A percentile compares a stretch with the other conserved stretches of the same genome.
Conservation (phyloP, 2,113 vertebrate species). For the Aix galericulata region DNA sequence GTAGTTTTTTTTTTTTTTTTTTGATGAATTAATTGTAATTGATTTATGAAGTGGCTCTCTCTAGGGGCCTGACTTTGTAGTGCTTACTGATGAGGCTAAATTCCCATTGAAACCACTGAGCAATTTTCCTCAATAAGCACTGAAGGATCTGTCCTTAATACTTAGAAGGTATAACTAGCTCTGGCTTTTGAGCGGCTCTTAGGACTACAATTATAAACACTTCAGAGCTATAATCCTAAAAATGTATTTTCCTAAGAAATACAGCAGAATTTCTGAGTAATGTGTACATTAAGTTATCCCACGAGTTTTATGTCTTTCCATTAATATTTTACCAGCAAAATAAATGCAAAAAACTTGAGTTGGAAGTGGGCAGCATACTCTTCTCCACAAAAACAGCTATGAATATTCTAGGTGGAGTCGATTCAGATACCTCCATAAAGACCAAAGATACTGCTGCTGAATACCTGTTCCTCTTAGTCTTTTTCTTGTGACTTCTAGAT, state of each 20-base stretch:
- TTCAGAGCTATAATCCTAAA: conserved; percentile 4
- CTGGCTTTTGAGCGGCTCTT: not conserved
- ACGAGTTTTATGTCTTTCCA: not conserved
- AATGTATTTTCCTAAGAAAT: conserved; percentile 14
- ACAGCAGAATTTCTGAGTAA: not conserved
- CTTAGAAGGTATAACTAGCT: not conserved
- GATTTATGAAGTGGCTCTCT: conserved; percentile 54
- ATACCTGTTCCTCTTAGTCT: not conserved
- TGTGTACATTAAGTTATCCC: not conserved
- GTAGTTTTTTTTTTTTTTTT: not conserved
- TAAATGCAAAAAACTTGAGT: not conserved
- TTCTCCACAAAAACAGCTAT: not conserved
- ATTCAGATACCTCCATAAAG: not conserved
- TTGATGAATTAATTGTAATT: conserved; percentile 57
- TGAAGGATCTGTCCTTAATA: not conserved
- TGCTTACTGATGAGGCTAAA: conserved; percentile 23
- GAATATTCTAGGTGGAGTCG: not conserved
- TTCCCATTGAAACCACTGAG: conserved; percentile 1
- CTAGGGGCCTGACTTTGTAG: not conserved
- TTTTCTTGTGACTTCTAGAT: not conserved
- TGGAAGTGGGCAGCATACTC: not conserved
- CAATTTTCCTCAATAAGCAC: conserved; percentile 17
- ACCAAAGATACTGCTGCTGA: not conserved
- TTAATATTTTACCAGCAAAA: not conserved
- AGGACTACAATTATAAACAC: not conserved